Conservation (phyloP, 2,888 invertebrate genomes). For the Pseudoips prasinana region DNA sequence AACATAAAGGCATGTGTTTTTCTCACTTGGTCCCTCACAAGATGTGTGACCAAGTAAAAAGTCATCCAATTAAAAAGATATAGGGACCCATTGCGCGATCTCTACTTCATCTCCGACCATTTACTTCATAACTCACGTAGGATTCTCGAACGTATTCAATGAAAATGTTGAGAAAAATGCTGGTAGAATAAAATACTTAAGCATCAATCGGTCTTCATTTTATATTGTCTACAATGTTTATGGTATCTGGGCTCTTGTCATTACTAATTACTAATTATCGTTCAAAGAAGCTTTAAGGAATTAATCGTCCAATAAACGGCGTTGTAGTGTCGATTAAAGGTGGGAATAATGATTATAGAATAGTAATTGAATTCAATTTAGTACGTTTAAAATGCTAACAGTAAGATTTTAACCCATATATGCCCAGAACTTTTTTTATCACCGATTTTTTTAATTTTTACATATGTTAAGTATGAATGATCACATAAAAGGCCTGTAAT, state of each 20-base stretch:
- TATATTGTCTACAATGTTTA: slow-evolving; percentile 4
- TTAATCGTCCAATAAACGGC: background rate
- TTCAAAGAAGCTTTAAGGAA: background rate
- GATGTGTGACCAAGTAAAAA: slow-evolving; percentile 59
- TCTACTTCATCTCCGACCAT: slow-evolving; percentile 55
- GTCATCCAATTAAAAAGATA: slow-evolving; percentile 73
- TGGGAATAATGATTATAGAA: too few relatives aligned
- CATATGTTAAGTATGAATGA: too few relatives aligned
- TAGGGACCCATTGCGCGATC: slow-evolving; percentile 61
- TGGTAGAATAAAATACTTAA: too few relatives aligned
- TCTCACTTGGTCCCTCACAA: slow-evolving; percentile 57
- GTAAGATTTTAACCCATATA: too few relatives aligned
- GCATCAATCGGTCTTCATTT: too few relatives aligned
- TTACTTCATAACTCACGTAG: slow-evolving; percentile 76
- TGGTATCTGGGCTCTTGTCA: background rate
- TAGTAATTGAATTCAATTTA: too few relatives aligned
- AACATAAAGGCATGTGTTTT: slow-evolving; percentile 66
- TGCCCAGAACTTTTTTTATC: too few relatives aligned
- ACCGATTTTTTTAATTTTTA: too few relatives aligned
- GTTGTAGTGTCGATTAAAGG: background rate
- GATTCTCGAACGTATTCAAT: slow-evolving; percentile 43
- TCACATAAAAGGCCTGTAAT: too few relatives aligned
- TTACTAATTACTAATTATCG: background rate
- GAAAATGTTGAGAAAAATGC: slow-evolving; percentile 23
- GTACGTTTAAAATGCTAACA: too few relatives aligned